phyloP scores from a whole-genome alignment of 2,797 vertebrate genomes.

The Brachyrhaphis roseni region DNA sequence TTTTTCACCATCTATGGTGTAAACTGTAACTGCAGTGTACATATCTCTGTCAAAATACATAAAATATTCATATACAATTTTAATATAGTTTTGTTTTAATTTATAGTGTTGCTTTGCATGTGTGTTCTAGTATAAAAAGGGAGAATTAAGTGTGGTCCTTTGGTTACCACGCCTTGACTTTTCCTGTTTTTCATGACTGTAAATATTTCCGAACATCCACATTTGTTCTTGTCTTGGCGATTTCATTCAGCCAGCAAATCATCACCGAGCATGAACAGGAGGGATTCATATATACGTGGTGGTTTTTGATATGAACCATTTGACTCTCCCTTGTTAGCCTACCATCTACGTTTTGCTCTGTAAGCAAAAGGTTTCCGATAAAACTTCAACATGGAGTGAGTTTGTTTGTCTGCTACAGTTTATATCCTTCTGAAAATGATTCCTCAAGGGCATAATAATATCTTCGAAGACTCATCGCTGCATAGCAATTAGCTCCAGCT shows the following conservation, averaged over 20 bases:
- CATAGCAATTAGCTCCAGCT: constrained; percentile 17
- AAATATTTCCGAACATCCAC: not conserved
- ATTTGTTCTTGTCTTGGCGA: not conserved
- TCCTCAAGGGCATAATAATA: constrained; percentile 27
- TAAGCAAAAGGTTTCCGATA: not conserved
- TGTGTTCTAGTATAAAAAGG: not conserved
- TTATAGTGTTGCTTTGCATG: not conserved
- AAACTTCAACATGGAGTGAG: not conserved
- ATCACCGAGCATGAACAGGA: not conserved
- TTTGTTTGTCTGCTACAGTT: not conserved
- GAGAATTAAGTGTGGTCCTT: not conserved
- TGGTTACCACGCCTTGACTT: not conserved
- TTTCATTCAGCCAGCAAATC: not conserved
- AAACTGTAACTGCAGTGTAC: not conserved
- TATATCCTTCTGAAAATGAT: not conserved
- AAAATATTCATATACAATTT: no score
- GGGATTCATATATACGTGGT: not conserved
- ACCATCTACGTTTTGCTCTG: not conserved
- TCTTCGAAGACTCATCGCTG: constrained; percentile 10
- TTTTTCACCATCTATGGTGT: not conserved
- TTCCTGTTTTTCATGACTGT: not conserved
- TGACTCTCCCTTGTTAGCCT: not conserved
- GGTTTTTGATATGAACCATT: not conserved
- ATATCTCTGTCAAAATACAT: not conserved
- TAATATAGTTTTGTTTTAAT: not conserved